phyloP scores from a whole-genome alignment of 2,888 invertebrate genomes.

The Temnothorax rugatulus region DNA sequence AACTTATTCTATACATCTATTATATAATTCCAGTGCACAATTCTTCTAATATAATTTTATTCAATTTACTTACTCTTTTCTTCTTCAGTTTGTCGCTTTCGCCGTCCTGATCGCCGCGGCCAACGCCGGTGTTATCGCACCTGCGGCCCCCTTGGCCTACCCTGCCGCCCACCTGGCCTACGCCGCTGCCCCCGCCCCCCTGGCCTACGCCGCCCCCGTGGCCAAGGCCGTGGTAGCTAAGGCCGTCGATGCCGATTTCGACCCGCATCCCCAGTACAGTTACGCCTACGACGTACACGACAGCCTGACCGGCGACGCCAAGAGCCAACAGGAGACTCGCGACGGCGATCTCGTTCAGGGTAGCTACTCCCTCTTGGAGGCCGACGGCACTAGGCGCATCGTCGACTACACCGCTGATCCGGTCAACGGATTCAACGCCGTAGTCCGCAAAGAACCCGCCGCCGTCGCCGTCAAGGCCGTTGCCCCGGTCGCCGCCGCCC shows the following conservation, averaged over 20 bases:
- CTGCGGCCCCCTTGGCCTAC: slow-evolving; percentile 79
- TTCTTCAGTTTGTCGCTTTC: slow-evolving; percentile 85
- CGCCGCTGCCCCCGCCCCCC: slow-evolving; percentile 86
- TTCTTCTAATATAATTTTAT: neutral
- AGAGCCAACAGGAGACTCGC: slow-evolving; percentile 82
- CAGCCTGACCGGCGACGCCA: slow-evolving; percentile 82
- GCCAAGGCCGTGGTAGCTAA: slow-evolving; percentile 80
- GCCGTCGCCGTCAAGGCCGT: slow-evolving; percentile 72
- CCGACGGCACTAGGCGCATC: slow-evolving; percentile 85
- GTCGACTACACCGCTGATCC: slow-evolving; percentile 84
- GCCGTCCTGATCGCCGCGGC: slow-evolving; percentile 86
- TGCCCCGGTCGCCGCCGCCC: slow-evolving; percentile 61
- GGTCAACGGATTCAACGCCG: slow-evolving; percentile 83
- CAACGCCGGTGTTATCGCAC: slow-evolving; percentile 86
- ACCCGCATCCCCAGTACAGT: slow-evolving; percentile 84
- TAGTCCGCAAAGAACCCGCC: slow-evolving; percentile 82
- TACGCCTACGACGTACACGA: slow-evolving; percentile 83
- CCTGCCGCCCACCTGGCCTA: slow-evolving; percentile 81
- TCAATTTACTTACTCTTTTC: neutral
- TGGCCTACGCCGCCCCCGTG: slow-evolving; percentile 75
- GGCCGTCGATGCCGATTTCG: slow-evolving; percentile 80
- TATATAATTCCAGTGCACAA: neutral
- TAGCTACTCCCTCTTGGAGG: slow-evolving; percentile 86
- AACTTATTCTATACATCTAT: neutral
- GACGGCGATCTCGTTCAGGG: slow-evolving; percentile 83